phyloP scores from a whole-genome alignment of 2,113 vertebrate species.

The Pterocles burchelli region DNA sequence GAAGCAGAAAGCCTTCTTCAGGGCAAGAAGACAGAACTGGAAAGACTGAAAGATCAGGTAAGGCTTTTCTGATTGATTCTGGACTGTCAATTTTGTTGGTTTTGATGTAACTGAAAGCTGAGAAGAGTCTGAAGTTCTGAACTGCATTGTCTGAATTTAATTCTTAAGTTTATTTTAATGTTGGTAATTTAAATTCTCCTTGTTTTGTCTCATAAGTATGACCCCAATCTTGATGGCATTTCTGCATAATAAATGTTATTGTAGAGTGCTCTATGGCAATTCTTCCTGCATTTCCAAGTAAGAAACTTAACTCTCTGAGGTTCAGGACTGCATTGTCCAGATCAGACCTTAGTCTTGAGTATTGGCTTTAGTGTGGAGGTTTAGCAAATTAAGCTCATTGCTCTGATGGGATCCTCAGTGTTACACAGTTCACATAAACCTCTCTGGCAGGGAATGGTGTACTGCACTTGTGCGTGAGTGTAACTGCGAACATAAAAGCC shows the following conservation, averaged over 20 bases:
- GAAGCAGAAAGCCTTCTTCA: constrained; percentile 77
- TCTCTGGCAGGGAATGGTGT: not conserved
- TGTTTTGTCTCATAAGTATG: not conserved
- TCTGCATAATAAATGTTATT: not conserved
- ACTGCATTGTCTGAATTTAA: not conserved
- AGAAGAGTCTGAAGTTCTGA: not conserved
- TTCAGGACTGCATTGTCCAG: not conserved
- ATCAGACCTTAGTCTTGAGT: not conserved
- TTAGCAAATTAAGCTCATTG: not conserved
- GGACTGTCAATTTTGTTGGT: not conserved
- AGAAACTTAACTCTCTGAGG: not conserved
- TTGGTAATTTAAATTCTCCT: not conserved
- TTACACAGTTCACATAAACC: not conserved
- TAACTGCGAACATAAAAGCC: not conserved
- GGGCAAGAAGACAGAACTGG: constrained; percentile 76
- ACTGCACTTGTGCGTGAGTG: no score
- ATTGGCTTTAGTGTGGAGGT: not conserved
- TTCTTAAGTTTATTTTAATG: not conserved
- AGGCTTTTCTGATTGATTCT: not conserved
- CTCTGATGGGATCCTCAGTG: not conserved
- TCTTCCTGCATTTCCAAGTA: not conserved
- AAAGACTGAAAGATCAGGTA: constrained; percentile 76
- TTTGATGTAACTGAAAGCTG: not conserved
- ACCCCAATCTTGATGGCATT: not conserved
- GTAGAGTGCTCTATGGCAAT: not conserved